A percentile compares a stretch with the other conserved stretches of the same genome.
Conservation (phyloP, 35 echinoderm and acorn worm species). For the Diadema setosum region DNA sequence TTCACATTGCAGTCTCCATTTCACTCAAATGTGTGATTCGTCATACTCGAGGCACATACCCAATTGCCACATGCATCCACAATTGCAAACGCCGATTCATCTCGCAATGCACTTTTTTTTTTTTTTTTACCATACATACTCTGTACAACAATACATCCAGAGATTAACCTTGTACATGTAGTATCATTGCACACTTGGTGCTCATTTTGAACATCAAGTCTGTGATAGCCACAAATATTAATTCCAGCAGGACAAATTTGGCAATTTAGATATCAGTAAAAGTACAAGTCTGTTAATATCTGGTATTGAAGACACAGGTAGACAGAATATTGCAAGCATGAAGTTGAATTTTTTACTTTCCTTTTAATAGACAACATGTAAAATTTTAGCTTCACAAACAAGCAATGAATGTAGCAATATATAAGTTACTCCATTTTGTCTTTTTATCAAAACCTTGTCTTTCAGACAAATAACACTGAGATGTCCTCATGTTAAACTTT, state of each 20-base stretch:
- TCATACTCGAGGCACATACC: too few species aligned
- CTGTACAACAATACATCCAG: too few species aligned
- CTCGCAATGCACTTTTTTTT: too few species aligned
- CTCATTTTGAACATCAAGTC: neutral
- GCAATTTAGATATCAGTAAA: neutral
- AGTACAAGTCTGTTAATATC: neutral
- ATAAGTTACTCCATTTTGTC: constrained; percentile 16
- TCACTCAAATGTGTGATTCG: too few species aligned
- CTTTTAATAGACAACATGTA: constrained; percentile 27
- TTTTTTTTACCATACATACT: too few species aligned
- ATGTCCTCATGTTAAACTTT: constrained; percentile 22
- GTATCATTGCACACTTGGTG: too few species aligned
- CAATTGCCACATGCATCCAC: too few species aligned
- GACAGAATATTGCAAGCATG: neutral
- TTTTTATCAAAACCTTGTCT: constrained; percentile 29
- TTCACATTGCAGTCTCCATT: too few species aligned
- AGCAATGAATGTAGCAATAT: constrained; percentile 12
- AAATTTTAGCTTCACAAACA: constrained; percentile 33
- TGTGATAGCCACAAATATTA: neutral
- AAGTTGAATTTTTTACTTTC: neutral
- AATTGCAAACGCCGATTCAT: too few species aligned
- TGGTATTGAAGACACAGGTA: too few species aligned
- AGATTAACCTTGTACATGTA: too few species aligned
- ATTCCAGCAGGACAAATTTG: neutral
- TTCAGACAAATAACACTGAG: constrained; percentile 18